Conservation (phyloP, 2,888 invertebrate species). For the Drosophila cognata region DNA sequence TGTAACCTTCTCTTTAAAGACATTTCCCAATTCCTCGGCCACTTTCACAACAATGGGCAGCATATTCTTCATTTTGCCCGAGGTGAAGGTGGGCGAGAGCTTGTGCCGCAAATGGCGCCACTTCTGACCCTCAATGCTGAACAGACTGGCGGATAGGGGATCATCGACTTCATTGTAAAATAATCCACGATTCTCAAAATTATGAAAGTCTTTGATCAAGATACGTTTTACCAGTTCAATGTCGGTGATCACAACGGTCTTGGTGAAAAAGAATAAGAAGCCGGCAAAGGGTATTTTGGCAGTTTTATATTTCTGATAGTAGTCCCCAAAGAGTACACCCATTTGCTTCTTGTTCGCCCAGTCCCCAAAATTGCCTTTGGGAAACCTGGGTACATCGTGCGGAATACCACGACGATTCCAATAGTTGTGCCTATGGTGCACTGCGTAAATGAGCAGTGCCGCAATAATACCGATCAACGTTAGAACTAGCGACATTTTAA, state of each 20-base stretch:
- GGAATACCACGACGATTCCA: slow-evolving; percentile 74
- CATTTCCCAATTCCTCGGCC: slow-evolving; percentile 70
- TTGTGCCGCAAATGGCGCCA: slow-evolving; percentile 83
- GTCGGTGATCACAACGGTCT: slow-evolving; percentile 66
- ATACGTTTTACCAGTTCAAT: slow-evolving; percentile 73
- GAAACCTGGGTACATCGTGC: slow-evolving; percentile 60
- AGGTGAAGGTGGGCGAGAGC: slow-evolving; percentile 82
- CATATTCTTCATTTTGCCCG: slow-evolving; percentile 83
- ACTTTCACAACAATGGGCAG: slow-evolving; percentile 70
- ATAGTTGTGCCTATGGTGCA: slow-evolving; percentile 48
- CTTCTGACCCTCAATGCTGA: slow-evolving; percentile 82
- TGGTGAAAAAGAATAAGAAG: slow-evolving; percentile 66
- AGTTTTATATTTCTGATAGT: slow-evolving; percentile 53
- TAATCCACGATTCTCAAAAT: slow-evolving; percentile 78
- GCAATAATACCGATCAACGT: slow-evolving; percentile 42
- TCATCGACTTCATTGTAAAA: slow-evolving; percentile 80
- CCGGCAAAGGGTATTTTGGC: slow-evolving; percentile 71
- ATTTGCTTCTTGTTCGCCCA: slow-evolving; percentile 56
- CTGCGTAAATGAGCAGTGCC: slow-evolving; percentile 53
- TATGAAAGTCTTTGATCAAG: slow-evolving; percentile 78
- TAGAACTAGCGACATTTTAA: slow-evolving; percentile 56
- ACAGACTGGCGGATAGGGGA: slow-evolving; percentile 82
- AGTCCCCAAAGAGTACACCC: slow-evolving; percentile 53
- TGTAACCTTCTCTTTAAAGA: slow-evolving; percentile 70
- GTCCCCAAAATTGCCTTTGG: slow-evolving; percentile 67